phyloP scores from a whole-genome alignment of 2,797 vertebrate genomes.

The Manis javanica region DNA sequence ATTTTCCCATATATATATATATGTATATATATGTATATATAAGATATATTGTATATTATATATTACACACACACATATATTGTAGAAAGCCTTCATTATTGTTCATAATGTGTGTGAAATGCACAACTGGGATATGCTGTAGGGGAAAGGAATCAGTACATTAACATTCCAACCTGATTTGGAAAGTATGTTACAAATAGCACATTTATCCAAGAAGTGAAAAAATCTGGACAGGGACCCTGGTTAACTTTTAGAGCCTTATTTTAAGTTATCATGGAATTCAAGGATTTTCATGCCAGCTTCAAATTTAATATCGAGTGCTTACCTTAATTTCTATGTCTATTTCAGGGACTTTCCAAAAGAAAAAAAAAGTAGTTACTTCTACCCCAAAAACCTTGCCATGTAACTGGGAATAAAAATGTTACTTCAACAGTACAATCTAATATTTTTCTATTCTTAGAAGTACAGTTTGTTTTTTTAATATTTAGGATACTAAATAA shows the following conservation, averaged over 20 bases:
- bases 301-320: neutral
- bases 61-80: neutral
- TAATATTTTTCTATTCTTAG: neutral
- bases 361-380: neutral
- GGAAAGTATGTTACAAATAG: constrained; percentile 58
- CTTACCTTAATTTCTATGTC: neutral
- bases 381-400: neutral
- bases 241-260: neutral
- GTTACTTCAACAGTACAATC: neutral
- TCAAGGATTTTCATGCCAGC: neutral
- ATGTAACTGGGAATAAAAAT: neutral
- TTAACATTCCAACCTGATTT: neutral
- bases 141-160: constrained; percentile 44
- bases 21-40: too few species aligned
- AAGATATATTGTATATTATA: too few species aligned
- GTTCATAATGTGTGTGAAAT: constrained; percentile 52
- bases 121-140: constrained; percentile 25
- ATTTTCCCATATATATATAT: constrained; percentile 74
- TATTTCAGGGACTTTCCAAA: neutral
- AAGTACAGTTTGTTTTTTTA: neutral
- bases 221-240: neutral
- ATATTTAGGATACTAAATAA: neutral
- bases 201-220: constrained; percentile 53
- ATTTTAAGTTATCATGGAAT: neutral
- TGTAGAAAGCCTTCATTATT: constrained; percentile 78